Base-by-base conservation (phyloP, 2,797 vertebrate genomes). In the Gymnothorax javanicus region DNA sequence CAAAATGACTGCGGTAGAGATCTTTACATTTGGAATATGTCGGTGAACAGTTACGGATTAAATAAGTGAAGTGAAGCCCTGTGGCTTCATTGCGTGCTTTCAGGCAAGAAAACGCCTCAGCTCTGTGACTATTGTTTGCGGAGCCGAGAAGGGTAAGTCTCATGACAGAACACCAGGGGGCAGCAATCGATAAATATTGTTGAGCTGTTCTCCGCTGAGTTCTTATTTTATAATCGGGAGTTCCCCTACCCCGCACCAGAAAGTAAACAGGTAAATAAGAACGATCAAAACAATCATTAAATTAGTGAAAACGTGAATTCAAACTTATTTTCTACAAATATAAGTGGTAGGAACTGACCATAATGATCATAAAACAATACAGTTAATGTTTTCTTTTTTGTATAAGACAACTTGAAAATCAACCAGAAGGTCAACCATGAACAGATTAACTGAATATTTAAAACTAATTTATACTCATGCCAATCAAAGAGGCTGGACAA, bases 121-220 rank as follows among this genome's bases (percentile, higher is more conserved):
- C 71, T 12, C 27, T 43, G 25, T 75, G 71, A 9, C 71, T 43
- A 52, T 60, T 27, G 5, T 3, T 4, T 25, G 27, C 27, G 33
- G 33, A 43, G 33, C 33, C 52, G n/a, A 58, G 27, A n/a, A 62
- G 25, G 15, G 86, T 17, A 84, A 56, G 79, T 85, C 25, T 57
- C 2, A 62, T 23, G 82, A 85, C 9, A 20, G 15, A 83, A 86
- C 87, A 86, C 83, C 77, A 88, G 87, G 79, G 69, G 87, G 87
- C 87, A 85, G 73, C 62, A 82, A 69, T 83, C 27, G 79, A 85
- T 81, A 88, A 88, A 86, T 17, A 13, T 84, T 84, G 17, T 33
- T 7, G 33, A 12, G n/a, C n/a, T 25, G n/a, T 60, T 6, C 82
- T 8, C 56, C n/a, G 25, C 27, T 7, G 23, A 69, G 23, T 69